Percentiles rank a stretch among this genome's conserved stretches.
Conservation (phyloP, 2,113 vertebrate genomes). For the Pelusios castaneus region DNA sequence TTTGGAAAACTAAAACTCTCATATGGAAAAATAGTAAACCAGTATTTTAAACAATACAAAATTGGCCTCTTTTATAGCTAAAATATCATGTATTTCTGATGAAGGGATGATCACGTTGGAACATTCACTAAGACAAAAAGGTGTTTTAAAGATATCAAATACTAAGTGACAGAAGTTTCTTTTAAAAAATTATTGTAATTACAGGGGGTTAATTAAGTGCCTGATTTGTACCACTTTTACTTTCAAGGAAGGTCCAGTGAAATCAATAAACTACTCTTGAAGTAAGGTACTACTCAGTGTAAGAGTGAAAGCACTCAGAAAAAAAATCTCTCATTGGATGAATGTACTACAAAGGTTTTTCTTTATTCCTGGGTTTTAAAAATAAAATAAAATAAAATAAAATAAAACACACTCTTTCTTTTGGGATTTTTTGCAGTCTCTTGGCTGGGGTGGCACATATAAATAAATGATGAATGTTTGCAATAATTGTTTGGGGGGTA, state of each 20-base stretch:
- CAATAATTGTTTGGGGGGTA: background rate
- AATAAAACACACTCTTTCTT: background rate
- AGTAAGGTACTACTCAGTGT: background rate
- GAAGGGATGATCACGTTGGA: background rate
- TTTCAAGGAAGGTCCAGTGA: background rate
- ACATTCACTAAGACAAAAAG: background rate
- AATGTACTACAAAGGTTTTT: background rate
- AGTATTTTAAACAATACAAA: background rate
- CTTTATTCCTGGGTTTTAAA: background rate
- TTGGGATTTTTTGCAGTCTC: background rate
- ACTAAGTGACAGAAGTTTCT: background rate
- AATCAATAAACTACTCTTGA: background rate
- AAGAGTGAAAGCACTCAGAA: background rate
- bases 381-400: background rate
- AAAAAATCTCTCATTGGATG: background rate
- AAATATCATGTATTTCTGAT: background rate
- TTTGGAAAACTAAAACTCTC: background rate
- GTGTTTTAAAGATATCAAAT: background rate
- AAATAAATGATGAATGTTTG: background rate
- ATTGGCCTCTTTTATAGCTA: background rate
- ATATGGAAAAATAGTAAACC: background rate
- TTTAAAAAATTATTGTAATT: background rate
- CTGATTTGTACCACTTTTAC: background rate
- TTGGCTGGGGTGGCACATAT: background rate
- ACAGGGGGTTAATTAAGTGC: background rate